These are phyloP conservation scores for Cephalopachus bancanus DNA, from an alignment of 2,797 vertebrate genomes.

Conservation along the genomic window DNA sequence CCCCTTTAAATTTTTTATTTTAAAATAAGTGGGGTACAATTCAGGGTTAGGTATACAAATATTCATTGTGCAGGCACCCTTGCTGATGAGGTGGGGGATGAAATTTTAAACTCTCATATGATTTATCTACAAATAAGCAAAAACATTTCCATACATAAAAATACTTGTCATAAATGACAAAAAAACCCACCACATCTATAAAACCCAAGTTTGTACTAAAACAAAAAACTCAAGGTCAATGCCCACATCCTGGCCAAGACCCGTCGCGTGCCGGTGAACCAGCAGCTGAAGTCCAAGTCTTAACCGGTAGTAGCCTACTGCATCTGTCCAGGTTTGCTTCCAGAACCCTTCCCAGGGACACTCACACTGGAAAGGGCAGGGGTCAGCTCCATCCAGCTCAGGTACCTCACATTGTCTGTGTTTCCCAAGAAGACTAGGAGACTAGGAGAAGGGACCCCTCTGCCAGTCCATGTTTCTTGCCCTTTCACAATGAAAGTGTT, in stretches of 20 bases:
- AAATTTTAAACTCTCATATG: constrained; percentile 38
- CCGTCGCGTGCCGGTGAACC: no score
- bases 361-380: constrained; percentile 8
- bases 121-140: constrained; percentile 55
- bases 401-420: background rate
- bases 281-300: no score
- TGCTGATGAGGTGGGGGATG: background rate
- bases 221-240: background rate
- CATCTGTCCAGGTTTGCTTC: constrained; percentile 20
- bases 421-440: constrained; percentile 15
- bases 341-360: background rate
- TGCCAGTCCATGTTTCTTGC: background rate
- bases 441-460: background rate
- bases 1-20: no score
- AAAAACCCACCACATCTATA: background rate
- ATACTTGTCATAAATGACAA: constrained; percentile 16
- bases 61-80: no score
- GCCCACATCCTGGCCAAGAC: background rate
- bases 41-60: no score
- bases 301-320: background rate
- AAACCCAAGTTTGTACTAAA: background rate
- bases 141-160: constrained; percentile 49
- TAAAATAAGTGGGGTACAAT: no score
- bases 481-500: constrained; percentile 22
- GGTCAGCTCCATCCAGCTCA: background rate